These are phyloP conservation scores for Anthonomus grandis DNA, from an alignment of 1,140 invertebrate species.

Conservation along the genomic window DNA sequence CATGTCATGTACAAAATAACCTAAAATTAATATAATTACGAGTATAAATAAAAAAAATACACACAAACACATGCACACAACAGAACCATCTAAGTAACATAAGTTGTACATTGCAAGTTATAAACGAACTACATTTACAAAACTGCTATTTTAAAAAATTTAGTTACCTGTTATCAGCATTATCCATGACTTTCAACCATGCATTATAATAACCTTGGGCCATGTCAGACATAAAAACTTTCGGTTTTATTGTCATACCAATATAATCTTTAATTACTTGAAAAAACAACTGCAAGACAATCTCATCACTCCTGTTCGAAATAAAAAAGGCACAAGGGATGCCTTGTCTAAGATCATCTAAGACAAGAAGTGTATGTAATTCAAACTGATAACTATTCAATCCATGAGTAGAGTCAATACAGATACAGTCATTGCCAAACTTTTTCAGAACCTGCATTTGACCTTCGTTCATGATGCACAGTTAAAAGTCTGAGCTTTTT, in stretches of 20 bases:
- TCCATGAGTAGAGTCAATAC: conserved; percentile 21
- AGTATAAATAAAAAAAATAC: not conserved
- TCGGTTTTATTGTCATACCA: conserved; percentile 3
- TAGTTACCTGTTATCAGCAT: not conserved
- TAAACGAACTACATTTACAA: conserved; percentile 3
- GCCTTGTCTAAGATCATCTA: conserved; percentile 22
- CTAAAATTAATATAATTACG: not conserved
- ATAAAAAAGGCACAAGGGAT: conserved; percentile 15
- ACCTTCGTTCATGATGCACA: not conserved
- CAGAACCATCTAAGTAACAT: not conserved
- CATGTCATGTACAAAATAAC: not conserved
- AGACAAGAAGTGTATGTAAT: conserved; percentile 13
- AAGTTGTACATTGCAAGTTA: conserved; percentile 1
- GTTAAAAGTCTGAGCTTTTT: not conserved
- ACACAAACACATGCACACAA: too few species aligned
- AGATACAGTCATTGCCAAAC: conserved; percentile 19
- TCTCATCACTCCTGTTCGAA: conserved; percentile 11
- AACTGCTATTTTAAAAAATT: not conserved
- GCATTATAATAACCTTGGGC: conserved; percentile 19
- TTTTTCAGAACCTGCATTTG: conserved; percentile 4
- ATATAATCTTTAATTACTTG: conserved; percentile 6
- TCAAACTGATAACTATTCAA: conserved; percentile 22
- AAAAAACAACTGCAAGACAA: conserved; percentile 15
- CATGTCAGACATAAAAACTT: conserved; percentile 30
- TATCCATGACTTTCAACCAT: conserved; percentile 10